Conservation (phyloP, 2,797 vertebrate species). For the Columba guinea region DNA sequence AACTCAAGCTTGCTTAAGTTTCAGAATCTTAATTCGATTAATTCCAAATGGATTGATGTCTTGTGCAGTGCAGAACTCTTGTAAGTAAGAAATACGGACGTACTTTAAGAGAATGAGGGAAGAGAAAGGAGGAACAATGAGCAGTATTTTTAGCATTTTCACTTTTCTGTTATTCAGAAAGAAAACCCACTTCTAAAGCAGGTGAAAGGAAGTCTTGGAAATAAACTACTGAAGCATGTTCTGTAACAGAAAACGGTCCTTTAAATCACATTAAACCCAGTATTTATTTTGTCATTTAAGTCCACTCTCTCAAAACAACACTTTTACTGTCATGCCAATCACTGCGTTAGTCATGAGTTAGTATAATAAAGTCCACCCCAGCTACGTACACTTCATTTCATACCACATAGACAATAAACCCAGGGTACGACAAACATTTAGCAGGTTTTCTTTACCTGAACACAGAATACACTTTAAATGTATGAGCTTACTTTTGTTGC, state of each 20-base stretch:
- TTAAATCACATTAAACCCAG: background rate
- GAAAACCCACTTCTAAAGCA: background rate
- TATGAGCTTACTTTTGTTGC: constrained; percentile 91
- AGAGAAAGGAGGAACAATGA: background rate
- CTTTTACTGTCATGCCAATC: rapidly evolving
- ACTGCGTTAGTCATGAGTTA: background rate
- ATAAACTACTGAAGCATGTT: background rate
- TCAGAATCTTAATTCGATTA: background rate
- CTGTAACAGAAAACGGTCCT: background rate
- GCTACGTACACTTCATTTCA: rapidly evolving
- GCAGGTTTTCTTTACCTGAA: background rate
- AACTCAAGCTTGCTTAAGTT: background rate
- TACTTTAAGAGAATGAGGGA: background rate
- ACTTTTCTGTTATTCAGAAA: background rate
- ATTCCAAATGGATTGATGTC: background rate
- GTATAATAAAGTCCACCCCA: background rate
- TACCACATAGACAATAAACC: rapidly evolving
- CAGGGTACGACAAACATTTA: background rate
- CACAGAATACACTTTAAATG: background rate
- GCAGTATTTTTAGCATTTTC: background rate
- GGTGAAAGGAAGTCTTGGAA: background rate
- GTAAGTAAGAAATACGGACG: background rate
- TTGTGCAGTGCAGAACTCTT: background rate
- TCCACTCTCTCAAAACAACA: background rate
- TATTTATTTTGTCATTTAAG: background rate